Conservation (phyloP, 2,797 vertebrate species). For the Mallotus villosus region DNA sequence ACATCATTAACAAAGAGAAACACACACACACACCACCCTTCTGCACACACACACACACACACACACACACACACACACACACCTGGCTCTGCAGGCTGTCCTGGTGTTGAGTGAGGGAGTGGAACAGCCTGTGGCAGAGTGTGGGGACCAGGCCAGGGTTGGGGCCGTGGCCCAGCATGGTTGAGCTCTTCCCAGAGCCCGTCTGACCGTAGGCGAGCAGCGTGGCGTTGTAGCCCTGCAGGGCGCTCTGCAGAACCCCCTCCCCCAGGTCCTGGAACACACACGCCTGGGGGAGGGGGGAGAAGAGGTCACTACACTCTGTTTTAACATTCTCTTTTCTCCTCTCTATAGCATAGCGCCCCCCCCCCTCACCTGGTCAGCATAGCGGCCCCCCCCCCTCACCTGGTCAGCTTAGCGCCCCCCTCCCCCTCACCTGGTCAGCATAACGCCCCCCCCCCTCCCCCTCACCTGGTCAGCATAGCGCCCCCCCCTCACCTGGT, state of each 20-base stretch:
- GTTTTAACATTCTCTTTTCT: too few species aligned
- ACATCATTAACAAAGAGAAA: conserved; percentile 9
- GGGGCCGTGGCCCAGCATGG: conserved; percentile 79
- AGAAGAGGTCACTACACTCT: too few species aligned
- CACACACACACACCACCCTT: neutral
- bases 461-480: conserved; percentile 47
- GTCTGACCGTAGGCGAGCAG: conserved; percentile 84
- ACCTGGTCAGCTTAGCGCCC: conserved; percentile 72
- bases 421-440: neutral
- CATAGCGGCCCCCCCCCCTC: neutral
- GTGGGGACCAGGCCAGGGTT: conserved; percentile 84
- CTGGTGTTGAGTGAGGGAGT: conserved; percentile 67
- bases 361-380: neutral
- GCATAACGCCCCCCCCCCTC: conserved; percentile 61
- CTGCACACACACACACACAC: neutral
- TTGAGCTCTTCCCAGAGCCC: conserved; percentile 86
- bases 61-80: neutral
- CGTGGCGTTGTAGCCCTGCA: conserved; percentile 84
- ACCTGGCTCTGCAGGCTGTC: conserved; percentile 81
- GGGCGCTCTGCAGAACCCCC: conserved; percentile 78
- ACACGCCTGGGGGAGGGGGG: conserved; percentile 57
- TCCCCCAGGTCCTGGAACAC: conserved; percentile 81
- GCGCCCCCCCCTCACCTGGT: conserved; percentile 69
- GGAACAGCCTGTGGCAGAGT: conserved; percentile 81
- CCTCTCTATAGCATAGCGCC: too few species aligned